Base-by-base conservation (phyloP, 1,140 invertebrate species). In the Ceratosolen solmsi region DNA sequence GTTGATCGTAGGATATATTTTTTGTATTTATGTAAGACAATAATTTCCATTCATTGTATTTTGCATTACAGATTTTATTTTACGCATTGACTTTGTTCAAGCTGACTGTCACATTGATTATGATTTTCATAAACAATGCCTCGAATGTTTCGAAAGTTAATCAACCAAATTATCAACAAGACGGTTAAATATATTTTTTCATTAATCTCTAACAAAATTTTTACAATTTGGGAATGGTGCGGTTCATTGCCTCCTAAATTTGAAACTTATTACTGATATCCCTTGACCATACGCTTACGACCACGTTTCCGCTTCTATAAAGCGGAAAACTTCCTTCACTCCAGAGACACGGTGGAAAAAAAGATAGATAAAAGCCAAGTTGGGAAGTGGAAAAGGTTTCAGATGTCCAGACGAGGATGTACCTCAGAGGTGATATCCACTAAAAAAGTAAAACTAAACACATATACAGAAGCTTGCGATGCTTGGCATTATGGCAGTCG, bases 361-460 rank as follows among this genome's bases (percentile, higher is more conserved):
- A n/a, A 68, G 63, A 11, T 17, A 36, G 27, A 65, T 65, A 65
- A 65, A 65, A 65, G 3, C 63, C 17, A n/a, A 38, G 20, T 33
- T 68, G 0, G 8, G 11, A 68, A 68, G 63, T 68, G 33, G 13
- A 33, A 30, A 68, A 68, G 33, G 17, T 33, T 2, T 68, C 33
- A 68, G 63, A n/a, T 11, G 36, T 68, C 63, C 13, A 38, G 36
- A 3, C 4, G 63, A 17, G 33, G 22, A 36, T 38, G 63, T 38
- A 38, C 1, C 63, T 68, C 20, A 68, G 36, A 38, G 33, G 33
- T n/a, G 36, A 38, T 36, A 68, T 7, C 63, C 33, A 68, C 33
- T 68, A 38, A 33, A 68, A 68, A 68, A 65, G 15, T 65, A 65
- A 65, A 68, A 68, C 33, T 68, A 68, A 68, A 68, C 8, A 68